Percentiles rank a stretch among this genome's conserved stretches.
phyloP scores from a whole-genome alignment of 2,797 vertebrate genomes.

The Holocentrus rufus region DNA sequence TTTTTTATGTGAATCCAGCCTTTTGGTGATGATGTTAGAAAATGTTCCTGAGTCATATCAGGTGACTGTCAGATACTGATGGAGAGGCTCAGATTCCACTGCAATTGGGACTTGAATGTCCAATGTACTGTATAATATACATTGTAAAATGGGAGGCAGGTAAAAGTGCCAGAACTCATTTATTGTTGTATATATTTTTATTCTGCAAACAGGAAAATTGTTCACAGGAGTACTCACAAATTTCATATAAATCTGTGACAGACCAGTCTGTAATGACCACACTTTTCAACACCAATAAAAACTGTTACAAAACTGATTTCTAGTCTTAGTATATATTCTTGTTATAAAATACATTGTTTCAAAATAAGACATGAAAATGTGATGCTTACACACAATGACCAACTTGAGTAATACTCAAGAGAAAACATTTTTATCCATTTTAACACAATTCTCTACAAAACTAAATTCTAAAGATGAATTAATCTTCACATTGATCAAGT shows the following conservation, averaged over 20 bases:
- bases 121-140: conserved; percentile 8
- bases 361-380: background rate
- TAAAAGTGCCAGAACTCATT: conserved; percentile 30
- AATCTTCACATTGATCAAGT: background rate
- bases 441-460: conserved; percentile 3
- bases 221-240: conserved; percentile 36
- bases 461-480: background rate
- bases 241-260: conserved; percentile 45
- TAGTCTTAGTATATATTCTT: background rate
- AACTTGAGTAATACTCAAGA: background rate
- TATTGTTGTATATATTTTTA: conserved; percentile 73
- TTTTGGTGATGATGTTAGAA: conserved; percentile 13
- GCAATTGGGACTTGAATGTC: conserved; percentile 23
- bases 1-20: conserved; percentile 24
- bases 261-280: conserved; percentile 28
- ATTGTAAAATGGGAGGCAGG: conserved; percentile 26
- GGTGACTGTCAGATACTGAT: background rate
- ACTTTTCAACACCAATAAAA: conserved; percentile 60
- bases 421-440: too few species aligned
- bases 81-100: background rate
- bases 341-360: conserved; percentile 17
- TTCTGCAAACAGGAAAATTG: conserved; percentile 52
- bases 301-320: background rate
- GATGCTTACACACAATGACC: background rate
- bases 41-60: conserved; percentile 5